These are phyloP conservation scores for Podilymbus podiceps DNA, from an alignment of 2,113 vertebrate genomes.

Conservation along the genomic window DNA sequence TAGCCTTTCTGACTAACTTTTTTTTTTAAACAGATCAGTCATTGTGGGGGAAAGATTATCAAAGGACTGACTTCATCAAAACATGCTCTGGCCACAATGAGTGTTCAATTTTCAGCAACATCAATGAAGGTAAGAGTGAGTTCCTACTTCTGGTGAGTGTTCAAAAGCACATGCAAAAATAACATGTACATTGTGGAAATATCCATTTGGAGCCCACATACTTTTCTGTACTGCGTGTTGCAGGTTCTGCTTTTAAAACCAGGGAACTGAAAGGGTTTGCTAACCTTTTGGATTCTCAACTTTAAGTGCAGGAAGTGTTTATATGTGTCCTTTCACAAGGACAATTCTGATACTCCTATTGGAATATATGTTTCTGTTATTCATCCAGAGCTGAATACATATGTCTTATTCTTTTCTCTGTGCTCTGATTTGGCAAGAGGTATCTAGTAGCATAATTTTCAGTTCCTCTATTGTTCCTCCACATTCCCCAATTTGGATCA, in stretches of 20 bases:
- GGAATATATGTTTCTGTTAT: not conserved
- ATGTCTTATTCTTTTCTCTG: not conserved
- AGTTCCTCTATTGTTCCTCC: not conserved
- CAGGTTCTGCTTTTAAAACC: not conserved
- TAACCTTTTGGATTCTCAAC: not conserved
- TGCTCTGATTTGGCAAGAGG: not conserved
- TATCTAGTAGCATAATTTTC: not conserved
- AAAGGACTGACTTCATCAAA: conserved; percentile 85
- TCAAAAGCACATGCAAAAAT: not conserved
- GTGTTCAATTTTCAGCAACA: conserved; percentile 80
- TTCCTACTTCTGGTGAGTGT: not conserved
- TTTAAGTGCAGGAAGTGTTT: not conserved
- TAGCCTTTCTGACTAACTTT: not conserved
- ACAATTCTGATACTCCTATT: not conserved
- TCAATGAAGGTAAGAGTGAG: conserved; percentile 85
- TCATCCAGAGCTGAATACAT: not conserved
- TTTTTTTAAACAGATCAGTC: conserved; percentile 80
- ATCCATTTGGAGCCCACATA: not conserved
- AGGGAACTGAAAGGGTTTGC: not conserved
- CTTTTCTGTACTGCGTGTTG: not conserved
- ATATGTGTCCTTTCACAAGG: not conserved
- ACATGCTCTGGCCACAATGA: conserved; percentile 86
- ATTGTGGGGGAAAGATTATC: conserved; percentile 87
- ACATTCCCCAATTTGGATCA: not conserved
- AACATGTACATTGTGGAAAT: not conserved